Evolutionary conservation across 2,797 vertebrate genomes (phyloP).

Genomic region (Sphaeramia orbicularis): DNA sequence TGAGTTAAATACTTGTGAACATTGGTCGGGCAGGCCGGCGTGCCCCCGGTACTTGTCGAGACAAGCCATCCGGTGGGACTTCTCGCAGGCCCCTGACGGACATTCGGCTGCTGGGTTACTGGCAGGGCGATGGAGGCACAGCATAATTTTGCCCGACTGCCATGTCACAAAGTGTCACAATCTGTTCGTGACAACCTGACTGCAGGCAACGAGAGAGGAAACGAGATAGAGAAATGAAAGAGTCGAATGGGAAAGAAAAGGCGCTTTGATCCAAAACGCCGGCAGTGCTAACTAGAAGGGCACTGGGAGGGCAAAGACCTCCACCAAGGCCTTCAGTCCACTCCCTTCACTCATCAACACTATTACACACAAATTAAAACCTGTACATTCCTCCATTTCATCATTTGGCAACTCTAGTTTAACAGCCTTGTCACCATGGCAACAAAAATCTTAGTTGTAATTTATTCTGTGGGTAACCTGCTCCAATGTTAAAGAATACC

Average conservation of each 20-base stretch:
- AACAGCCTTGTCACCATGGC: too few relatives aligned
- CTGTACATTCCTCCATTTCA: too few relatives aligned
- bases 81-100: slow-evolving; percentile 85
- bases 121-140: slow-evolving; percentile 90
- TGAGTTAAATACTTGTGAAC: slow-evolving; percentile 63
- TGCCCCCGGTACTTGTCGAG: slow-evolving; percentile 58
- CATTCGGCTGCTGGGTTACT: slow-evolving; percentile 85
- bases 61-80: slow-evolving; percentile 66
- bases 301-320: too few relatives aligned
- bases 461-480: too few relatives aligned
- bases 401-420: too few relatives aligned
- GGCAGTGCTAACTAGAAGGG: slow-evolving; percentile 30
- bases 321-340: too few relatives aligned
- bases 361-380: too few relatives aligned
- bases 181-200: slow-evolving; percentile 90
- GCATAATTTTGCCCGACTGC: slow-evolving; percentile 92
- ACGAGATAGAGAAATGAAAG: slow-evolving; percentile 62
- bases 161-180: slow-evolving; percentile 95
- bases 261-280: slow-evolving; percentile 64
- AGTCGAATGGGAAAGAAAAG: slow-evolving; percentile 43
- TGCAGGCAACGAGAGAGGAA: slow-evolving; percentile 61
- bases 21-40: slow-evolving; percentile 39
- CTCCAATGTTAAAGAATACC: too few relatives aligned
- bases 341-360: too few relatives aligned
- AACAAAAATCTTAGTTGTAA: too few relatives aligned